Evolutionary conservation across 2,113 vertebrate genomes (phyloP), one percentile per base, ranked within the genome.

Genomic region (Fukomys damarensis): DNA sequence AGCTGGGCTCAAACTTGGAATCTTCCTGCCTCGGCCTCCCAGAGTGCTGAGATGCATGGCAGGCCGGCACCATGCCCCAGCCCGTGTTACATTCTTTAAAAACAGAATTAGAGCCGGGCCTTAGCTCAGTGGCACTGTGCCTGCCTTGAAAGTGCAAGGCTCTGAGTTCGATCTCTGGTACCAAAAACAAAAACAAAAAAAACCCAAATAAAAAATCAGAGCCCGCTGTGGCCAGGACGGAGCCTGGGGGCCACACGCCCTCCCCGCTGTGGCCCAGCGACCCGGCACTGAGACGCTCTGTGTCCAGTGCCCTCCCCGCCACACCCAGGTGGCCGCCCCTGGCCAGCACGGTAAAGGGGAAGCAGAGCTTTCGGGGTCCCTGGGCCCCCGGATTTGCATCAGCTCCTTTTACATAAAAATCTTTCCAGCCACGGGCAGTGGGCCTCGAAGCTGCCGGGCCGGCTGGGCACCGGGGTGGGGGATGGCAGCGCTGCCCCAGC

Each of bases 331-430:
- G 97, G 91, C 63, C 2, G 72, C 49, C 8, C 32, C 49, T 22
- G 6, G 74, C 74, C 74, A 7, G 74, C 3, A 0, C 14, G 20
- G 41, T 14, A 35, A 93, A 97, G 93, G 91, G 96, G 97, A 98
- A 97, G 89, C 91, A 49, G 86, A 13, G 58, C 70, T 79, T 92
- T 82, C 2, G 24, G 61, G 92, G 79, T 92, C 74, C 54, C 74
- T 10, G 38, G 81, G 92, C 66, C 88, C 74, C 84, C 24, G 63
- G 79, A 97, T 98, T 97, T 98, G 97, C 97, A 98, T 97, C 1
- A 22, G 22, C 58, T 81, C 86, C 94, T 95, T 98, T 98, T 98
- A 97, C 95, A 98, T 95, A 97, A 96, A 97, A 94, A 82, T 94
- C 95, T 97, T 98, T 96, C 95, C 91, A 96, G 58, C 83, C 82